phyloP scores from a whole-genome alignment of 1,140 invertebrate species.

The Xylocopa sonorina region DNA sequence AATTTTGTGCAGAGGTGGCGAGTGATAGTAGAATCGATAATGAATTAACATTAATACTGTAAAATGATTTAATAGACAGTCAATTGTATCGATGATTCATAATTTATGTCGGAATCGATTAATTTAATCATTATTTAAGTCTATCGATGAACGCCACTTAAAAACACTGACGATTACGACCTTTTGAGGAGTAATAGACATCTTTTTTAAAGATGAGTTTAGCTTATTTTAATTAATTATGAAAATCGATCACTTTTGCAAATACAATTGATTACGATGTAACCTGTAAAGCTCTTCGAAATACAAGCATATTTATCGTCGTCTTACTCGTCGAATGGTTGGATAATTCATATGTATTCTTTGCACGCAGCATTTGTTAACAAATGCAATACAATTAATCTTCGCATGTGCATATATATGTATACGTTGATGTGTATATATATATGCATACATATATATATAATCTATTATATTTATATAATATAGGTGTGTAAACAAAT shows the following conservation, averaged over 20 bases:
- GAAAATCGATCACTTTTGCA: constrained; percentile 25
- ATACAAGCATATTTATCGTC: constrained; percentile 30
- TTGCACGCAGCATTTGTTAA: constrained; percentile 28
- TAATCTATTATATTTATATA: constrained; percentile 30
- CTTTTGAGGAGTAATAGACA: constrained; percentile 32
- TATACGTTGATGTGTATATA: background rate
- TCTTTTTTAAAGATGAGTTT: constrained; percentile 27
- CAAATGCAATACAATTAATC: constrained; percentile 30
- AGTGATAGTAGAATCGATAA: constrained; percentile 17
- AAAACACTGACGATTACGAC: constrained; percentile 29
- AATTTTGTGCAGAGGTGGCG: constrained; percentile 29
- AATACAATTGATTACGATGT: constrained; percentile 48
- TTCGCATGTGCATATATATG: background rate
- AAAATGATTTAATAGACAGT: constrained; percentile 15
- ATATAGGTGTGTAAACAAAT: constrained; percentile 63
- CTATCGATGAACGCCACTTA: constrained; percentile 22
- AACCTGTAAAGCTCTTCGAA: constrained; percentile 41
- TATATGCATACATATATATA: background rate
- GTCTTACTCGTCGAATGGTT: constrained; percentile 19
- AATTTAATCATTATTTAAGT: background rate
- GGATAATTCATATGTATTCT: constrained; percentile 26
- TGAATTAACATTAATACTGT: constrained; percentile 35
- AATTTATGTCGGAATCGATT: constrained; percentile 1
- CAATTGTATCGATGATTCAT: constrained; percentile 13
- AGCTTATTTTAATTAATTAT: constrained; percentile 48